Evolutionary conservation across 1,140 invertebrate species (phyloP).

Genomic region (Radopholus similis): DNA sequence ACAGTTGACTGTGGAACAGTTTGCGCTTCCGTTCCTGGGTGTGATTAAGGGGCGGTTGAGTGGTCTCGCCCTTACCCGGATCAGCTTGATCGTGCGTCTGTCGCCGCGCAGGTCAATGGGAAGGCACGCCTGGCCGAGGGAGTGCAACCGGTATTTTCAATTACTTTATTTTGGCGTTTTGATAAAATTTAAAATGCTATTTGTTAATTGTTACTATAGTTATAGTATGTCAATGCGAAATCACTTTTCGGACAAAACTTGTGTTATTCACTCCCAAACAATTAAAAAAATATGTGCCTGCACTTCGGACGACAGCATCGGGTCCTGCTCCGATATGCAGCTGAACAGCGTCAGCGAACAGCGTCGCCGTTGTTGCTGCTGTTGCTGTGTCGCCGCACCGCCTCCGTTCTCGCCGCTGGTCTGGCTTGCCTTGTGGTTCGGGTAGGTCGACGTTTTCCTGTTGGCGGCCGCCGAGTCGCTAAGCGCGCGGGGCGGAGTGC

Average conservation of each 20-base stretch:
- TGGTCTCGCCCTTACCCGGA: constrained; percentile 41
- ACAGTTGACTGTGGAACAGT: constrained; percentile 70
- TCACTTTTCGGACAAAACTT: too few relatives aligned
- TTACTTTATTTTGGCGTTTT: too few relatives aligned
- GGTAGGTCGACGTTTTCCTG: constrained; percentile 13
- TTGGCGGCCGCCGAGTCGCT: constrained; percentile 33
- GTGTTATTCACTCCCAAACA: too few relatives aligned
- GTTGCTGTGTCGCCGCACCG: constrained; percentile 6
- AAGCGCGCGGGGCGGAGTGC: constrained; percentile 43
- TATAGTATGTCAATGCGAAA: too few relatives aligned
- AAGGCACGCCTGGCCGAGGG: too few relatives aligned
- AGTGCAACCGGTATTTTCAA: too few relatives aligned
- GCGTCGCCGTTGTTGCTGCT: constrained; percentile 34
- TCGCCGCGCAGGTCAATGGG: constrained; percentile 56
- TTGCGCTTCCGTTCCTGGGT: constrained; percentile 71
- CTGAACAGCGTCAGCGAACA: constrained; percentile 47
- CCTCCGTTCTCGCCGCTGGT: constrained; percentile 3
- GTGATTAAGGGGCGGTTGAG: neutral
- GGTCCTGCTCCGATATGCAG: constrained; percentile 55
- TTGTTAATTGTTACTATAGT: too few relatives aligned
- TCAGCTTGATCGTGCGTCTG: constrained; percentile 60
- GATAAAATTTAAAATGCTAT: too few relatives aligned
- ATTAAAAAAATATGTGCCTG: too few relatives aligned
- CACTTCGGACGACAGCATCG: constrained; percentile 50
- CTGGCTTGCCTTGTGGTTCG: neutral